Evolutionary conservation across 35 echinoderm and acorn worm species (phyloP).

Genomic region (Heliocidaris tuberculata): DNA sequence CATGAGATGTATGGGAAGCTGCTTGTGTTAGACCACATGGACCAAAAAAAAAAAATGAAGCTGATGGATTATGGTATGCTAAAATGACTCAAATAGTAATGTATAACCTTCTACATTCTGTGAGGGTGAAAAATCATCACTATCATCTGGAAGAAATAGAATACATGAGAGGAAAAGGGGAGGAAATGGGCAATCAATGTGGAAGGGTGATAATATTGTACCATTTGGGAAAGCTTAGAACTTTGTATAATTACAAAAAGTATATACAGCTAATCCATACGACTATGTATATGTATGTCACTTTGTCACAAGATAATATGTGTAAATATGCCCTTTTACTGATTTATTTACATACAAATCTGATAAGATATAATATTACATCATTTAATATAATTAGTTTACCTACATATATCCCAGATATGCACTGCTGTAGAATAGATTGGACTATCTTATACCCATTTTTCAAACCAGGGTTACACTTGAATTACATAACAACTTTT

Average conservation of each 20-base stretch:
- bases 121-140: not conserved
- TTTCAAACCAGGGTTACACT: not conserved
- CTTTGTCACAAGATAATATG: not conserved
- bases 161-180: not conserved
- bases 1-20: constrained; percentile 25
- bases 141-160: constrained; percentile 25
- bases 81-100: constrained; percentile 19
- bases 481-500: not conserved
- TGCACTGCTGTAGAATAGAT: no score
- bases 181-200: not conserved
- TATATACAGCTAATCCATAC: not conserved
- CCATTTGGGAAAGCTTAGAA: not conserved
- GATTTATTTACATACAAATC: not conserved
- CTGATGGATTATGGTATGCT: not conserved
- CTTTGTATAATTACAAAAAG: not conserved
- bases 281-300: not conserved
- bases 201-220: not conserved
- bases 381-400: not conserved
- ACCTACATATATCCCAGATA: not conserved
- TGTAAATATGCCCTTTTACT: not conserved
- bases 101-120: constrained; percentile 14
- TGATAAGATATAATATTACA: not conserved
- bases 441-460: no score
- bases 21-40: not conserved
- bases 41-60: not conserved